Evolutionary conservation across 2,113 vertebrate genomes (phyloP).

Genomic region (Urocitellus parryii): DNA sequence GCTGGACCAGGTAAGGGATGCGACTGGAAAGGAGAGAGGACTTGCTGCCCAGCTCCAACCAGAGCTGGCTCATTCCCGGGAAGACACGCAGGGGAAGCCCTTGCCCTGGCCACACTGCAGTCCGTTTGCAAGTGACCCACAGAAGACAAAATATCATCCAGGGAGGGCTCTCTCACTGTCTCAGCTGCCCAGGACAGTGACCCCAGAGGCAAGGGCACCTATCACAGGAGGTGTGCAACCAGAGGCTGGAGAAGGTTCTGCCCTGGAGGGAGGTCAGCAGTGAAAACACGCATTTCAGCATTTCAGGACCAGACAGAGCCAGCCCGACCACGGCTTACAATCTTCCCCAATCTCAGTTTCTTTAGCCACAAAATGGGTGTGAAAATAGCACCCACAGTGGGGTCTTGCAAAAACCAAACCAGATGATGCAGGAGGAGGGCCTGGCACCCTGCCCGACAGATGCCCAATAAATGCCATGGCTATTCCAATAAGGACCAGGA

Average conservation of each 20-base stretch:
- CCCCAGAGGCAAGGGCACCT: neutral
- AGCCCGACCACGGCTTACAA: neutral
- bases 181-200: neutral
- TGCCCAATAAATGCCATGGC: neutral
- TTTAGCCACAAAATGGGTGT: neutral
- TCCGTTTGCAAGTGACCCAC: neutral
- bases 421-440: neutral
- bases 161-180: neutral
- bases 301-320: neutral
- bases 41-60: neutral
- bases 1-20: neutral
- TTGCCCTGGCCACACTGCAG: neutral
- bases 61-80: neutral
- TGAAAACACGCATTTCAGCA: neutral
- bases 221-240: neutral
- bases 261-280: neutral
- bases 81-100: neutral
- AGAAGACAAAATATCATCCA: neutral
- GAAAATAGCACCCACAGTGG: neutral
- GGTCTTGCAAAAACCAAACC: neutral
- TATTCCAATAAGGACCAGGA: neutral
- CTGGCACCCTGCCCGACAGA: neutral
- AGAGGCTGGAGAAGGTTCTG: neutral
- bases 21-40: neutral
- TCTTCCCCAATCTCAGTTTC: neutral